These are phyloP conservation scores for Zoanthus solanderi DNA, from an alignment of 92 coral and sea anemone genomes.

Conservation along the genomic window DNA sequence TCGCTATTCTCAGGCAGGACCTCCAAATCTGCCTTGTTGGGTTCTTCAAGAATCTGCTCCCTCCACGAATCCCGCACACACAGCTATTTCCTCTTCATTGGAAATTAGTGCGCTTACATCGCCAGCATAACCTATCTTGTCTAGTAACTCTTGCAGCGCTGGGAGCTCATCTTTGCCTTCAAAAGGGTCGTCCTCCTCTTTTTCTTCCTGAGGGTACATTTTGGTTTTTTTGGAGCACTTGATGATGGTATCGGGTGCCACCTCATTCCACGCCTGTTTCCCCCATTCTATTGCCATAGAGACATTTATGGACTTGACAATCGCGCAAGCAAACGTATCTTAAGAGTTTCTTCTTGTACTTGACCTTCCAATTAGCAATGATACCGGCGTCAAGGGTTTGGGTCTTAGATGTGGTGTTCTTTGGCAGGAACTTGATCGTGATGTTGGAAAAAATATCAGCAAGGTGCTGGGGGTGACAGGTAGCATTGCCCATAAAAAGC, in stretches of 20 bases:
- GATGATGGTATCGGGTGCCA: slow-evolving; percentile 55
- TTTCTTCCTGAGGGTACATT: slow-evolving; percentile 61
- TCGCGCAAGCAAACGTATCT: slow-evolving; percentile 32
- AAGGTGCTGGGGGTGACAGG: slow-evolving; percentile 12
- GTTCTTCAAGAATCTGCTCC: slow-evolving; percentile 56
- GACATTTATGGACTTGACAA: slow-evolving; percentile 62
- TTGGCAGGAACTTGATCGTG: slow-evolving; percentile 63
- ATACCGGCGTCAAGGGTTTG: background rate
- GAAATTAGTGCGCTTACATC: slow-evolving; percentile 57
- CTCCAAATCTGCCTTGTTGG: slow-evolving; percentile 23
- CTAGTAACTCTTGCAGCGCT: slow-evolving; percentile 68
- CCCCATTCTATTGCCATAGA: slow-evolving; percentile 66
- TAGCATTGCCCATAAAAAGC: slow-evolving; percentile 15
- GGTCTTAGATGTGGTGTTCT: slow-evolving; percentile 60
- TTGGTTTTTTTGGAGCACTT: slow-evolving; percentile 70
- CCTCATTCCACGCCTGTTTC: slow-evolving; percentile 71
- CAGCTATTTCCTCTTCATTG: slow-evolving; percentile 66
- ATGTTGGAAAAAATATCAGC: slow-evolving; percentile 54
- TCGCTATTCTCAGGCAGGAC: slow-evolving; percentile 33
- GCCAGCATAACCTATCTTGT: slow-evolving; percentile 66
- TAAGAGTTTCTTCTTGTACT: slow-evolving; percentile 60
- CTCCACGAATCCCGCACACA: slow-evolving; percentile 62
- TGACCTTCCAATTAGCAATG: slow-evolving; percentile 64
- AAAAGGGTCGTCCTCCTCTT: slow-evolving; percentile 69
- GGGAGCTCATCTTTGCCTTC: slow-evolving; percentile 74